These are phyloP conservation scores for Misgurnus mizolepis DNA, from an alignment of 2,113 vertebrate genomes.

Conservation along the genomic window DNA sequence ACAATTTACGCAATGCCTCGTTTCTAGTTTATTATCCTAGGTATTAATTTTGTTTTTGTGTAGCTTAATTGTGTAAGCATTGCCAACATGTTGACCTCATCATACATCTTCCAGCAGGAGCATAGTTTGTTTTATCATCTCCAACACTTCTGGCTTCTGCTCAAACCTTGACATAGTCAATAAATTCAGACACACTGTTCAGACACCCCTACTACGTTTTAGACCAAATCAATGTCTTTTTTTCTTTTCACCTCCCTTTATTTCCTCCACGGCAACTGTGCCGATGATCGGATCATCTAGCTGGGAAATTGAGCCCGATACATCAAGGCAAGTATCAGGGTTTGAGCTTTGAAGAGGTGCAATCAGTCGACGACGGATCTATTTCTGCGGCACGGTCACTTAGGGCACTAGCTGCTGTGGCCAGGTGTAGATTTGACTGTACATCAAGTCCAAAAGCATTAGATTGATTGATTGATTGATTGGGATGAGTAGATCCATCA, in stretches of 20 bases:
- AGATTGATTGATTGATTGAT: neutral
- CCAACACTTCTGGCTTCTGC: constrained; percentile 2
- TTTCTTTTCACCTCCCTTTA: constrained; percentile 16
- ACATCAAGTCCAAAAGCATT: constrained; percentile 22
- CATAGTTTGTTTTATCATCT: constrained; percentile 8
- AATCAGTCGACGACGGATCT: constrained; percentile 31
- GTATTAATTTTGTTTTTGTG: neutral
- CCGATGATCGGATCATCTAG: constrained; percentile 45
- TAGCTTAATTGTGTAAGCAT: neutral
- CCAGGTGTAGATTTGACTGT: constrained; percentile 11
- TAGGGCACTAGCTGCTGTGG: neutral
- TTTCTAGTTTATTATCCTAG: neutral
- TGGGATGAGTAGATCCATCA: constrained; percentile 17
- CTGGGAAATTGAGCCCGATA: constrained; percentile 39
- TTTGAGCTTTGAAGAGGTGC: constrained; percentile 30
- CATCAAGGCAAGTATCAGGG: constrained; percentile 36
- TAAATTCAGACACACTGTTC: neutral
- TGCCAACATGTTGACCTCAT: neutral
- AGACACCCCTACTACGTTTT: constrained; percentile 1
- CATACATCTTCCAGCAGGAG: neutral
- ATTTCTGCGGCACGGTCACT: constrained; percentile 34
- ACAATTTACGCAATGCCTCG: no score
- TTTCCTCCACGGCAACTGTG: constrained; percentile 26
- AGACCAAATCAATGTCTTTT: constrained; percentile 29
- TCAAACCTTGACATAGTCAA: neutral